Conservation (phyloP, 2,113 vertebrate species). For the Gymnogyps californianus region DNA sequence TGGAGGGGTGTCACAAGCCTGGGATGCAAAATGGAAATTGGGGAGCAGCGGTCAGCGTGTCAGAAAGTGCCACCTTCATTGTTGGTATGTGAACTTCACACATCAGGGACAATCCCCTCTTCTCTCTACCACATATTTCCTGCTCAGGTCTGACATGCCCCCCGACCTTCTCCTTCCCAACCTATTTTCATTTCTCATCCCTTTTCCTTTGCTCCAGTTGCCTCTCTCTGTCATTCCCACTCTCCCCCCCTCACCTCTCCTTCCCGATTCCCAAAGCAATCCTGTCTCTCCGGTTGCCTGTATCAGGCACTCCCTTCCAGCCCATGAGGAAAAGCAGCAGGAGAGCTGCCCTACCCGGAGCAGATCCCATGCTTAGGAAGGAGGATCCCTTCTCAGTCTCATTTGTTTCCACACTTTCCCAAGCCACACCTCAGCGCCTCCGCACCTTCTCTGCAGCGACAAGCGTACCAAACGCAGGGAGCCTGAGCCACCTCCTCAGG, state of each 20-base stretch:
- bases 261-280: not conserved
- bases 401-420: not conserved
- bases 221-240: not conserved
- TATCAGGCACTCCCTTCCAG: not conserved
- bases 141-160: not conserved
- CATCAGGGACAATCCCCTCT: accelerated
- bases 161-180: no score
- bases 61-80: not conserved
- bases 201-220: not conserved
- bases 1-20: not conserved
- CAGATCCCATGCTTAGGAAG: not conserved
- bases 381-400: not conserved
- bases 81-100: not conserved
- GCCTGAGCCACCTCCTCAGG: not conserved
- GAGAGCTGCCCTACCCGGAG: not conserved
- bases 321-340: not conserved
- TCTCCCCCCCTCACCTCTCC: no score
- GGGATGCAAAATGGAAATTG: not conserved
- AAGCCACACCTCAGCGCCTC: not conserved
- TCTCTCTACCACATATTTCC: not conserved
- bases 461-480: accelerated
- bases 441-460: not conserved
- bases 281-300: not conserved
- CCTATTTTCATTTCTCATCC: not conserved
- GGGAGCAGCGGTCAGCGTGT: not conserved